Base-by-base conservation (phyloP, 2,888 invertebrate species). In the Diachrysia chrysitis region DNA sequence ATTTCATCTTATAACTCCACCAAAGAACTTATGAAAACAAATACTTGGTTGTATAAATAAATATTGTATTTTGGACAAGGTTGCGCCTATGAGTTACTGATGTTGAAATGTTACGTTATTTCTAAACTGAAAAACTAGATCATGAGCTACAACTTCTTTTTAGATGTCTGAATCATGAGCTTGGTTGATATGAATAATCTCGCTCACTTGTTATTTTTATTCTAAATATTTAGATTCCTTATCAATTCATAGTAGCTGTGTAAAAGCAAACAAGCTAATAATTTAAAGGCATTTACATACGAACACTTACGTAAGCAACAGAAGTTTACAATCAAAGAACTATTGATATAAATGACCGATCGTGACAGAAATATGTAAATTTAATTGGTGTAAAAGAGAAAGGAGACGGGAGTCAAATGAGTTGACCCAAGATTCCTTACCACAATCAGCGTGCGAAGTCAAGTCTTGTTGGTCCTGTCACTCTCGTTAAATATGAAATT, bases 391-490 rank as follows among this genome's bases (percentile, higher is more conserved):
- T 71, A 78, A 87, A 81, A 83, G 84, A 88, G 88, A 81, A 81
- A 84, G 79, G 58, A 62, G 65, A 83, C 73, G 70, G 35, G 57
- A 89, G 93, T 95, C 92, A 93, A 89, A 89, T 92, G 83, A 91
- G 86, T 93, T 93, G 88, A 94, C 94, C 92, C 83, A 82, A 88
- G 90, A 93, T 93, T 93, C 93, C 86, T 89, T 79, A 78, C 83
- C 80, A 90, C 93, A 94, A 94, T 94, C 95, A 93, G 92, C 93
- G 92, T 93, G 94, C 94, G 91, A 94, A 94, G 93, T 86, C 79
- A 87, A 83, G 69, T 86, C 85, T 87, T 92, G 89, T 92, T 92
- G 89, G 86, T 90, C 87, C 88, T 87, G 87, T 87, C 87, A 84
- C 79, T 84, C 88, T 87, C 82, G 85, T 91, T 91, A 88, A 88